A percentile compares a stretch with the other conserved stretches of the same genome.
Conservation (phyloP, 2,888 invertebrate genomes). For the Eupithecia centaureata region DNA sequence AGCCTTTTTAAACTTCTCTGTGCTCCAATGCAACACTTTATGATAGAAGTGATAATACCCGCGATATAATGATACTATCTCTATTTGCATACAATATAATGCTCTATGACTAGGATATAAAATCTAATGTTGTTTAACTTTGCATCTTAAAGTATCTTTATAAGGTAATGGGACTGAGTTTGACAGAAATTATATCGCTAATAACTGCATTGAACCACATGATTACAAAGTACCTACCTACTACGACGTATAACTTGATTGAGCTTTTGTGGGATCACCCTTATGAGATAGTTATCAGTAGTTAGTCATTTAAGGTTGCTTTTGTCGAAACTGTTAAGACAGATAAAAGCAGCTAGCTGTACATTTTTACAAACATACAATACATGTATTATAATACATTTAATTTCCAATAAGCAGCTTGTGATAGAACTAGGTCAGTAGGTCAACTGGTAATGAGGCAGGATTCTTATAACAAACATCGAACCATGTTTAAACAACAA, state of each 20-base stretch:
- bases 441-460: too few relatives aligned
- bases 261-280: too few relatives aligned
- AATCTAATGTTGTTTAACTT: slow-evolving; percentile 8
- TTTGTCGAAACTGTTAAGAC: too few relatives aligned
- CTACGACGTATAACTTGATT: too few relatives aligned
- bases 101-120: slow-evolving; percentile 6
- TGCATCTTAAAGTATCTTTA: neutral
- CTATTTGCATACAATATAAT: slow-evolving; percentile 18
- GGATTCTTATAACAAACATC: neutral
- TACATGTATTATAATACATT: too few relatives aligned
- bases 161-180: too few relatives aligned
- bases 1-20: neutral
- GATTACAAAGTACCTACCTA: too few relatives aligned
- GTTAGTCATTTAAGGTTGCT: too few relatives aligned
- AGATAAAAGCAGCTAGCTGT: too few relatives aligned
- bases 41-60: slow-evolving; percentile 1
- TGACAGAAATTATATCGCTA: neutral
- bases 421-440: too few relatives aligned
- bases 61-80: slow-evolving; percentile 8
- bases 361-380: too few relatives aligned
- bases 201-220: neutral
- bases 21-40: slow-evolving; percentile 4
- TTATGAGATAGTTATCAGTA: too few relatives aligned
- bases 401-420: neutral
- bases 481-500: neutral